phyloP scores from a whole-genome alignment of 35 echinoderm and acorn worm genomes.

The Ophiothrix spiculata region DNA sequence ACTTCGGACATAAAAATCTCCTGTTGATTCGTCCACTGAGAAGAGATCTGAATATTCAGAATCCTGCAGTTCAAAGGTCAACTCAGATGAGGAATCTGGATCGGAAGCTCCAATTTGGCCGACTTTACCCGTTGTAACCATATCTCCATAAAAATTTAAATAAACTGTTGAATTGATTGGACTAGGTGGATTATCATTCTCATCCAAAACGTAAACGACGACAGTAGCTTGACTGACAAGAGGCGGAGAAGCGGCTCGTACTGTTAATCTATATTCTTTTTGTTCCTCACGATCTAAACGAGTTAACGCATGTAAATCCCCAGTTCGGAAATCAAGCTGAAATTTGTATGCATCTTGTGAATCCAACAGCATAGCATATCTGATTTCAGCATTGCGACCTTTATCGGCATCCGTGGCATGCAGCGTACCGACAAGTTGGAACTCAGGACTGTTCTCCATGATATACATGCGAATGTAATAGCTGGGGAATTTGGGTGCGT shows the following conservation, averaged over 20 bases:
- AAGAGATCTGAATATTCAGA: background rate
- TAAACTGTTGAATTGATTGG: background rate
- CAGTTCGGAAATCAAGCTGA: conserved; percentile 13
- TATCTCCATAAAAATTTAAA: conserved; percentile 29
- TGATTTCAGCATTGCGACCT: conserved; percentile 9
- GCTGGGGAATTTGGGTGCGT: conserved; percentile 21
- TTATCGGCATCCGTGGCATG: conserved; percentile 28
- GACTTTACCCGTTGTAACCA: background rate
- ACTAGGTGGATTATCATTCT: conserved; percentile 32
- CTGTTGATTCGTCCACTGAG: background rate
- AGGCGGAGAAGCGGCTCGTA: conserved; percentile 9
- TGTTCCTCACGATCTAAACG: conserved; percentile 26
- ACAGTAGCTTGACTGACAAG: conserved; percentile 25
- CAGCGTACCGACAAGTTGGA: conserved; percentile 16
- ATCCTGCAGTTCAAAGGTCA: background rate
- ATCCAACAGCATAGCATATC: conserved; percentile 13
- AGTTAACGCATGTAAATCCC: background rate
- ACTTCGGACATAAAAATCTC: background rate
- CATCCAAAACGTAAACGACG: background rate
- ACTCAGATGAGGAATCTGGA: background rate
- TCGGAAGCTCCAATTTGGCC: background rate
- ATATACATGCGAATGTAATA: background rate
- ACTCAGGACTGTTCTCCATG: background rate
- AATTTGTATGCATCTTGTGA: background rate
- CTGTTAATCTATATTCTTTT: background rate